phyloP scores from a whole-genome alignment of 1,140 invertebrate genomes.

The Medauroidea extradentata region DNA sequence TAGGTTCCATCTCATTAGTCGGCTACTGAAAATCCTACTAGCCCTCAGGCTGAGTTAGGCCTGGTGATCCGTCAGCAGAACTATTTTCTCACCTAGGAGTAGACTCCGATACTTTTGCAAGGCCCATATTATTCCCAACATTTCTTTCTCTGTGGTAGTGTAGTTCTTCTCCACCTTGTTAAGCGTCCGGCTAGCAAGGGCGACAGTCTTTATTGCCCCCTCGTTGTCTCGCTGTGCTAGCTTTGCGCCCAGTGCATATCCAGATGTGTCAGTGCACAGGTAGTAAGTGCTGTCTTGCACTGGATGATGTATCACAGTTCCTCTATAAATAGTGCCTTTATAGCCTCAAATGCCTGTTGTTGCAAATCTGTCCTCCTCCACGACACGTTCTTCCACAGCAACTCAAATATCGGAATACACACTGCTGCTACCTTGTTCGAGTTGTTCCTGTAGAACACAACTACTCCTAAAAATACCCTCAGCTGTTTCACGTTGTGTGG shows the following conservation, averaged over 20 bases:
- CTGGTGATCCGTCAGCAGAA: conserved; percentile 46
- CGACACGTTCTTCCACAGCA: conserved; percentile 25
- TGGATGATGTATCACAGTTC: conserved; percentile 19
- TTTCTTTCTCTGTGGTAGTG: conserved; percentile 40
- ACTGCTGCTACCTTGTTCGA: conserved; percentile 23
- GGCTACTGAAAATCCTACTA: conserved; percentile 36
- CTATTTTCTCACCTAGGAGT: conserved; percentile 35
- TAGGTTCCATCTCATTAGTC: conserved; percentile 42
- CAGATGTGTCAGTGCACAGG: conserved; percentile 28
- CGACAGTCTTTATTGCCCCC: conserved; percentile 21
- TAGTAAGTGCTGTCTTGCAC: conserved; percentile 17
- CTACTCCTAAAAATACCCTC: conserved; percentile 41
- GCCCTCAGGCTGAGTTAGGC: conserved; percentile 40
- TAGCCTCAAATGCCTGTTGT: conserved; percentile 19
- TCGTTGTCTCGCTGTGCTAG: conserved; percentile 23
- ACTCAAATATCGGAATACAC: conserved; percentile 25
- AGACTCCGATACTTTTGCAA: conserved; percentile 39
- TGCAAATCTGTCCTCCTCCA: conserved; percentile 16
- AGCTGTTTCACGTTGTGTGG: conserved; percentile 36
- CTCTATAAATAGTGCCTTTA: conserved; percentile 19
- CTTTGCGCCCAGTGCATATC: conserved; percentile 27
- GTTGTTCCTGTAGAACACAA: conserved; percentile 43
- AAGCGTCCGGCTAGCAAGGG: conserved; percentile 41
- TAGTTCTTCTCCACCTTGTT: conserved; percentile 38
- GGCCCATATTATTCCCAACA: conserved; percentile 41